Evolutionary conservation across 1,140 invertebrate species (phyloP), one percentile per base, ranked within the genome.

Genomic region (Procambarus clarkii): DNA sequence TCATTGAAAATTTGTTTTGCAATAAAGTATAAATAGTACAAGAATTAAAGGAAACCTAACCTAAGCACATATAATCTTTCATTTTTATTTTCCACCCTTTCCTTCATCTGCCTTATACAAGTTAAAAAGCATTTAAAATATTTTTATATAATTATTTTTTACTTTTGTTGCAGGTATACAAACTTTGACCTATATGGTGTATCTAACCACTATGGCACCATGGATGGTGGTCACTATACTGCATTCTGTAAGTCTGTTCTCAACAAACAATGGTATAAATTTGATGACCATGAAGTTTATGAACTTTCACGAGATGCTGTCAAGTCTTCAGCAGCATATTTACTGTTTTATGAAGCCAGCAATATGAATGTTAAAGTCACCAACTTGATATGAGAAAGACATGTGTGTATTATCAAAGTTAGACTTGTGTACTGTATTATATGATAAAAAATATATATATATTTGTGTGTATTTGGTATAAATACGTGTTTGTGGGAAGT

Each of bases 191-290:
- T 98, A 3, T 98, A 98, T 94, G 97, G 96, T 0, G 96, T 98
- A 76, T 98, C 97, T 0, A 98, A 98, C 94, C 98, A 99, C 94
- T 98, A 97, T 94, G 98, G 98, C 58, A 97, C 97, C 0, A 97
- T 98, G 96, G 97, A 98, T 93, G 96, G 97, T 3, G 98, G 98
- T 0, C 98, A 99, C 94, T 99, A 98, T 93, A 98, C 97, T 0
- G 97, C 97, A 0, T 97, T 95, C 92, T 97, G 96, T 93, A 95
- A 95, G 94, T 96, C 95, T 93, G 93, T 94, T 58, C 89, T 94
- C 54, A 95, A 95, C 76, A 95, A 95, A 94, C 96, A 96, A 94
- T 99, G 98, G 98, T 97, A 96, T 95, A 98, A 98, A 94, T 99
- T 97, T 95, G 98, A 98, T 95, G 98, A 99, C 94, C 96, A 97